A percentile compares a stretch with the other conserved stretches of the same genome.
These are phyloP conservation scores for Plodia interpunctella DNA, from an alignment of 1,140 invertebrate genomes.

Conservation along the genomic window DNA sequence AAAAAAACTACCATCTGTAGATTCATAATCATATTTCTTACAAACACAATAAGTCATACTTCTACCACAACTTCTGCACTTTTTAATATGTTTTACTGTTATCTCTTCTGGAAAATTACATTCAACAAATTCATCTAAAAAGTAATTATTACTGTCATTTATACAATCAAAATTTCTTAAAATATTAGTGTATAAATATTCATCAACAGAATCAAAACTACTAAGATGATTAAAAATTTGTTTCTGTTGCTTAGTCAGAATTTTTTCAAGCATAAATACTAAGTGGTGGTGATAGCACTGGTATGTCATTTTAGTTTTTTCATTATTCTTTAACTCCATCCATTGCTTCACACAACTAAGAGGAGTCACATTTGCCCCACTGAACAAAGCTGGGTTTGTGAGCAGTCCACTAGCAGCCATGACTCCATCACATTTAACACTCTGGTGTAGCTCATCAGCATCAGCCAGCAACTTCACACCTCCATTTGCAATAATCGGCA, in stretches of 20 bases:
- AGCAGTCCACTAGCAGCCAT: conserved; percentile 95
- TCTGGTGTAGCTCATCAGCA: conserved; percentile 80
- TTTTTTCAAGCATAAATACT: conserved; percentile 94
- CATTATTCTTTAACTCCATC: conserved; percentile 83
- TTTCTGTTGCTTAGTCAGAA: conserved; percentile 83
- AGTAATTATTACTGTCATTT: conserved; percentile 38
- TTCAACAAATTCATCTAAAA: conserved; percentile 44
- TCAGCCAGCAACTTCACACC: conserved; percentile 86
- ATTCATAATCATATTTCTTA: conserved; percentile 49
- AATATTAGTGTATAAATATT: conserved; percentile 82
- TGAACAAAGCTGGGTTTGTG: conserved; percentile 93
- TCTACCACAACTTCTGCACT: conserved; percentile 60
- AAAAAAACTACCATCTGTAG: conserved; percentile 51
- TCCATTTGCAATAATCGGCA: conserved; percentile 96
- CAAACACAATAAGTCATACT: conserved; percentile 58
- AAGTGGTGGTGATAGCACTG: conserved; percentile 95
- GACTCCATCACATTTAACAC: conserved; percentile 86
- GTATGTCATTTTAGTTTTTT: conserved; percentile 80
- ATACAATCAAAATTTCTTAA: conserved; percentile 56
- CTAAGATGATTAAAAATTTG: conserved; percentile 87
- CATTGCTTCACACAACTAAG: conserved; percentile 89
- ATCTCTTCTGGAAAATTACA: conserved; percentile 60
- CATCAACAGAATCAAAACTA: conserved; percentile 82
- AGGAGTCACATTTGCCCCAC: conserved; percentile 83
- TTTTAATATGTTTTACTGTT: conserved; percentile 49